A percentile compares a stretch with the other conserved stretches of the same genome.
Evolutionary conservation across 2,797 vertebrate genomes (phyloP).

Genomic region (Sebastiscus tertius): DNA sequence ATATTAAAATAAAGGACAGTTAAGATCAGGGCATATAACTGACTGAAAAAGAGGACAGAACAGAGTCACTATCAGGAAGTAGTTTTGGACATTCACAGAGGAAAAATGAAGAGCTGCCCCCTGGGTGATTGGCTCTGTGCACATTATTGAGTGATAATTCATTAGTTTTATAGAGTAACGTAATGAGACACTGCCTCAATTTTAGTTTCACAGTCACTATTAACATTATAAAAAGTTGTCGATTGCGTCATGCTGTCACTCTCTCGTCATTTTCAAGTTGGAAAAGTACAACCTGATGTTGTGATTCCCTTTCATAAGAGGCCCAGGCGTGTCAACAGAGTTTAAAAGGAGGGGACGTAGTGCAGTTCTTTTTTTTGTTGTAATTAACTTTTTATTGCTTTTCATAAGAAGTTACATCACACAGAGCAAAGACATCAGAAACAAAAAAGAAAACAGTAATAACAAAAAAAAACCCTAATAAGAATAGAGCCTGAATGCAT

Average conservation of each 20-base stretch:
- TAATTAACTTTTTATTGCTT: too few species aligned
- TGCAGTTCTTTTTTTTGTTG: not conserved
- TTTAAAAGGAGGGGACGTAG: not conserved
- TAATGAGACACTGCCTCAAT: slow-evolving; percentile 43
- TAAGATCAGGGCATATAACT: slow-evolving; percentile 24
- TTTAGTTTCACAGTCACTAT: slow-evolving; percentile 29
- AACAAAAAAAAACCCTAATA: too few species aligned
- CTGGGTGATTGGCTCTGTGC: slow-evolving; percentile 38
- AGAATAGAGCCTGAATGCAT: not conserved
- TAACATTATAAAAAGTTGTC: slow-evolving; percentile 16
- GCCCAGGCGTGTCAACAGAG: not conserved
- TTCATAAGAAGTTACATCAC: too few species aligned
- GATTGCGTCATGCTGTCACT: not conserved
- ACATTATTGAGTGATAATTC: slow-evolving; percentile 53
- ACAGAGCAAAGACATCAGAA: too few species aligned
- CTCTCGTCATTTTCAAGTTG: slow-evolving; percentile 4
- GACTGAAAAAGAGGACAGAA: slow-evolving; percentile 45
- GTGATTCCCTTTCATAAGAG: slow-evolving; percentile 17
- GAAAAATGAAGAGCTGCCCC: slow-evolving; percentile 44
- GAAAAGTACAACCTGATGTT: slow-evolving; percentile 11
- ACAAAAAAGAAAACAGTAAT: too few species aligned
- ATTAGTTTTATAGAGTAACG: slow-evolving; percentile 57
- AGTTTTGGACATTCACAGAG: slow-evolving; percentile 23
- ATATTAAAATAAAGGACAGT: slow-evolving; percentile 37
- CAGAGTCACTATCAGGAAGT: slow-evolving; percentile 31